Base-by-base conservation (phyloP, 2,888 invertebrate species). In the Agrochola circellaris region DNA sequence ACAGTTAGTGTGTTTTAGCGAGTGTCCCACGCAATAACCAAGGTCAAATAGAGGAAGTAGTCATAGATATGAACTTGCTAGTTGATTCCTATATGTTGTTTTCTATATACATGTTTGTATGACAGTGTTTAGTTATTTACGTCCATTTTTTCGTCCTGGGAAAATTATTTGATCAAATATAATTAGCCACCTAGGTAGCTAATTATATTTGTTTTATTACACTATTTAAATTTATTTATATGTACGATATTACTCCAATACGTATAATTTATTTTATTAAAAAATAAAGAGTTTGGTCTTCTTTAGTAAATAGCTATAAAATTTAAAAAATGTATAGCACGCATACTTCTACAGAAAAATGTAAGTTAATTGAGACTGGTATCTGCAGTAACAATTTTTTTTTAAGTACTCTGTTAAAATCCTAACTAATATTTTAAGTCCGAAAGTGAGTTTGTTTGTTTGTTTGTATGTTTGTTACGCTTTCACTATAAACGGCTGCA, bases 41-140 rank as follows among this genome's bases (percentile, higher is more conserved):
- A 84, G 73, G 84, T 84, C 72, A 72, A 42, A 38, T 51, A 66
- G 38, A 84, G 80, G 73, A 82, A 79, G 48, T 79, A 66, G 48
- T 61, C 51, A 62, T 65, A 61, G 65, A 72, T 66, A 82, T 73
- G 69, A 62, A 62, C 42, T 51, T 62, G 66, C 20, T 62, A 51
- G 26, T 61, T 84, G 54, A 72, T 69, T 34, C 64, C 51, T 82
- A 38, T 70, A 60, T 17, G 20, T 67, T 68, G 48, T 51, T 68
- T 65, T 20, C 20, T 8, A 51, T 20, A 51, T 51, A 51, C n/a
- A 42, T 60, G 9, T 38, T 51, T 51, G 38, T 42, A 17, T 42
- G 38, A 17, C 30, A 42, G 61, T 34, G 58, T 67, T 60, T 17
- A 64, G 2, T 48, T 66, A 8, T 45, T 73, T 17, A n/a, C 8